phyloP scores from a whole-genome alignment of 2,888 invertebrate genomes.

The Chalcosyrphus nemorum region DNA sequence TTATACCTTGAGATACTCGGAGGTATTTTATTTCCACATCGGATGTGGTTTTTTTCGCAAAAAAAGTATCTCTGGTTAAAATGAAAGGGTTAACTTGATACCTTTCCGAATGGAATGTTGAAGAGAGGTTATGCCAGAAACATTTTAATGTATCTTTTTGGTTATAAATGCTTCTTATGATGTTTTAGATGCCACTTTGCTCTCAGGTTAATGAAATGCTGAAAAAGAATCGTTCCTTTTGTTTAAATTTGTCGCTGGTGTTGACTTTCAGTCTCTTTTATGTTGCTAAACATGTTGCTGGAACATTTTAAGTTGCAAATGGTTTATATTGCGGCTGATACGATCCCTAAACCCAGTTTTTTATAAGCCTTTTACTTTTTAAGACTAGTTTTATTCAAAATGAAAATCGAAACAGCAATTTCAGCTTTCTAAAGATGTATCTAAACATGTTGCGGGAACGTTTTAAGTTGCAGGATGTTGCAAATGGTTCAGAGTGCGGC shows the following conservation, averaged over 20 bases:
- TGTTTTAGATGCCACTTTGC: background rate
- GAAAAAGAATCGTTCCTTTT: background rate
- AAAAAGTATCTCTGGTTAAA: background rate
- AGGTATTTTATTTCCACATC: slow-evolving; percentile 48
- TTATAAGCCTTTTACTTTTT: no score
- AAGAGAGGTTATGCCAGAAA: background rate
- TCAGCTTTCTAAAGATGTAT: no score
- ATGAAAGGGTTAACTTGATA: slow-evolving; percentile 40
- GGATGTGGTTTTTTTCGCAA: slow-evolving; percentile 47
- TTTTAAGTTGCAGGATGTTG: no score
- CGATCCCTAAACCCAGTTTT: no score
- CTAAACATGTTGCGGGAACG: no score
- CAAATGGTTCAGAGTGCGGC: no score
- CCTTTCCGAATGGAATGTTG: slow-evolving; percentile 29
- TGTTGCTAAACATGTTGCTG: background rate
- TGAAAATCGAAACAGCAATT: no score
- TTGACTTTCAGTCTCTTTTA: no score
- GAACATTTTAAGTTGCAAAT: background rate
- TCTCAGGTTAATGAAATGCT: background rate
- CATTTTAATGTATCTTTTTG: background rate
- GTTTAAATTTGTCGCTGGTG: background rate
- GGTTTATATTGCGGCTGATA: background rate
- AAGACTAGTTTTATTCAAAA: no score
- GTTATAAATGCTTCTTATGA: slow-evolving; percentile 1
- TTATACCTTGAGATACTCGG: slow-evolving; percentile 22